Evolutionary conservation across 2,113 vertebrate species (phyloP), one percentile per base, ranked within the genome.

Genomic region (Erpornis zantholeuca): DNA sequence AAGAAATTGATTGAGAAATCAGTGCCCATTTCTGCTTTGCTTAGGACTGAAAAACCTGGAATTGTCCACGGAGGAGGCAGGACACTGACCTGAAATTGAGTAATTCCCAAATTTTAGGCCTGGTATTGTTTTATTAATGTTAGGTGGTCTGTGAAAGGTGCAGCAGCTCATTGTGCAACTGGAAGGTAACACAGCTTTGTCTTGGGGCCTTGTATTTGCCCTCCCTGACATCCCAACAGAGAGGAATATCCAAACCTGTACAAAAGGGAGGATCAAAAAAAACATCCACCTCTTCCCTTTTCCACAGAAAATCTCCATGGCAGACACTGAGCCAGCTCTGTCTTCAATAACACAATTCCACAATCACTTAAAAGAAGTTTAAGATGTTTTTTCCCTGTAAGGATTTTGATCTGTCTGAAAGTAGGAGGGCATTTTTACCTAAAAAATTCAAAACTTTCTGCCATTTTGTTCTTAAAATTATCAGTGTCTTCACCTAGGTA

Each of bases 361-460:
- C 19, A 11, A 38, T n/a, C 35, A 49, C 25, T 25, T 36, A 59
- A 5, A 40, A 35, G 3, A 15, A 31, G 4, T 71, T 35, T 10
- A 63, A 23, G 17, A 29, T 12, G 0, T 0, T 5, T 59, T 42
- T 70, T 38, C 28, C 2, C 7, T n/a, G 9, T 25, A 59, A n/a
- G 18, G 69, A 90, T 49, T 20, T 27, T 24, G 1, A 1, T 28
- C 7, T 28, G 11, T 28, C 84, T 8, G 52, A 61, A 59, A 76
- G 7, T 6, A 27, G 13, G 10, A 5, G 3, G 3, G 2, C 1
- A 52, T 36, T 63, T 80, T 47, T 47, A 31, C 27, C 20, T 17
- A 14, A 72, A 40, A 35, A 7, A 23, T 45, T 56, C 19, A 25
- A 56, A 86, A 11, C 0, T 36, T 89, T 50, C 38, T 66, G 16